Evolutionary conservation across 2,888 invertebrate genomes (phyloP).

Genomic region (Brenthis ino): DNA sequence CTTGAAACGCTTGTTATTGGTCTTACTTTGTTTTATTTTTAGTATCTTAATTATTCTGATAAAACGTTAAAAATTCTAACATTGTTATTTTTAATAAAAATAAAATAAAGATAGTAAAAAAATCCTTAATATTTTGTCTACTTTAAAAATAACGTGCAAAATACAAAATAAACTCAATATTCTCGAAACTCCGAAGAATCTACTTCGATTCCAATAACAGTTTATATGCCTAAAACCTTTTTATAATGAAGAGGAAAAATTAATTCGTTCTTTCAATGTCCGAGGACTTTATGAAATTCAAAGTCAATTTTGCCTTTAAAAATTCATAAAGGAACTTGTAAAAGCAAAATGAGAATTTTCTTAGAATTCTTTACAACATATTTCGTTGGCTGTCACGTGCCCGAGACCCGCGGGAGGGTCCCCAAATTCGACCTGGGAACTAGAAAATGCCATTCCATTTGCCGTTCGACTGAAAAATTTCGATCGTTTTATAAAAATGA

Average conservation of each 20-base stretch:
- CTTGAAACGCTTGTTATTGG: too few relatives aligned
- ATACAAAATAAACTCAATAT: constrained; percentile 2
- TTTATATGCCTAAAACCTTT: constrained; percentile 21
- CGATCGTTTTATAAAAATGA: constrained; percentile 25
- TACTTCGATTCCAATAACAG: constrained; percentile 26
- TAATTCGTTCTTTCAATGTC: constrained; percentile 22
- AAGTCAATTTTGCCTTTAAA: constrained; percentile 43
- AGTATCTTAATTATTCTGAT: too few relatives aligned
- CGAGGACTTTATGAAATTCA: constrained; percentile 24
- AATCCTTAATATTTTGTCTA: not conserved
- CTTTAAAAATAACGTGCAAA: not conserved
- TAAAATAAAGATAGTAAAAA: not conserved
- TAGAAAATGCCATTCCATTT: constrained; percentile 53
- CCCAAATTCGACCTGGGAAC: constrained; percentile 60
- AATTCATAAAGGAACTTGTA: constrained; percentile 43
- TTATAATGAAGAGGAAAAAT: constrained; percentile 21
- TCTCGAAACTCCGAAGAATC: constrained; percentile 9
- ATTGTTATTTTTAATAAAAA: too few relatives aligned
- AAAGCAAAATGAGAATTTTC: constrained; percentile 46
- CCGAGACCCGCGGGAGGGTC: constrained; percentile 45
- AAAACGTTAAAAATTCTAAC: too few relatives aligned
- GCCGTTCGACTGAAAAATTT: constrained; percentile 35
- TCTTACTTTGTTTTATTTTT: too few relatives aligned
- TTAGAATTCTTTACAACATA: constrained; percentile 46
- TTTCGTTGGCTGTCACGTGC: constrained; percentile 55